These are phyloP conservation scores for Notarius quadriscutis DNA, from an alignment of 2,113 vertebrate genomes.

Conservation along the genomic window DNA sequence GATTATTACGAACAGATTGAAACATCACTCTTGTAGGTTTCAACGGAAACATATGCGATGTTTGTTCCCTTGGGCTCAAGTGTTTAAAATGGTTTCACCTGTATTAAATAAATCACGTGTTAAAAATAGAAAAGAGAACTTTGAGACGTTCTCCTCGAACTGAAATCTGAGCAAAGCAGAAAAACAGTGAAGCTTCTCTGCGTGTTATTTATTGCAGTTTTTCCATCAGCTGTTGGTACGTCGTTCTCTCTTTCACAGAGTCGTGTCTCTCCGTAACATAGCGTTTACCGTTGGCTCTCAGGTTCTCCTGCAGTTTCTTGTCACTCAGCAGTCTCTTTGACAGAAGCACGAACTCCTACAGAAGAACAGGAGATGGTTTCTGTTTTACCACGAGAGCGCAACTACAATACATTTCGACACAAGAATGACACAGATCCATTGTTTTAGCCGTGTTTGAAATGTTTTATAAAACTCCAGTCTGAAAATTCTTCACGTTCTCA, in stretches of 20 bases:
- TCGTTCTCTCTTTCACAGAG: slow-evolving; percentile 74
- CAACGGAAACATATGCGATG: background rate
- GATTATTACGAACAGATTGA: background rate
- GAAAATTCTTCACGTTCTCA: background rate
- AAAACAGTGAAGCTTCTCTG: background rate
- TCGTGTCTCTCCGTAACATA: slow-evolving; percentile 78
- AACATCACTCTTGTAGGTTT: background rate
- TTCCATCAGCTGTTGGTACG: slow-evolving; percentile 80
- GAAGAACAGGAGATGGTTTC: slow-evolving; percentile 19
- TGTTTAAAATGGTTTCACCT: background rate
- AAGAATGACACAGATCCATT: background rate
- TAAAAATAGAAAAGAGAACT: too few species aligned
- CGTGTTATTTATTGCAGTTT: slow-evolving; percentile 64
- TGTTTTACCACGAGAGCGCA: background rate
- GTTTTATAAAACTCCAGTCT: background rate
- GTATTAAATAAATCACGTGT: background rate
- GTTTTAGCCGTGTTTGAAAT: background rate
- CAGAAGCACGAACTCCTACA: slow-evolving; percentile 86
- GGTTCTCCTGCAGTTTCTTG: slow-evolving; percentile 64
- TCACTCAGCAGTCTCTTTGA: slow-evolving; percentile 80
- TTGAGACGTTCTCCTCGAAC: background rate
- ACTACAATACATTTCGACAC: background rate
- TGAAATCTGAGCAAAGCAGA: background rate
- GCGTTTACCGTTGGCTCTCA: slow-evolving; percentile 75
- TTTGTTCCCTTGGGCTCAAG: background rate